Conservation (phyloP, 1,140 invertebrate species). For the Adoxophyes honmai region DNA sequence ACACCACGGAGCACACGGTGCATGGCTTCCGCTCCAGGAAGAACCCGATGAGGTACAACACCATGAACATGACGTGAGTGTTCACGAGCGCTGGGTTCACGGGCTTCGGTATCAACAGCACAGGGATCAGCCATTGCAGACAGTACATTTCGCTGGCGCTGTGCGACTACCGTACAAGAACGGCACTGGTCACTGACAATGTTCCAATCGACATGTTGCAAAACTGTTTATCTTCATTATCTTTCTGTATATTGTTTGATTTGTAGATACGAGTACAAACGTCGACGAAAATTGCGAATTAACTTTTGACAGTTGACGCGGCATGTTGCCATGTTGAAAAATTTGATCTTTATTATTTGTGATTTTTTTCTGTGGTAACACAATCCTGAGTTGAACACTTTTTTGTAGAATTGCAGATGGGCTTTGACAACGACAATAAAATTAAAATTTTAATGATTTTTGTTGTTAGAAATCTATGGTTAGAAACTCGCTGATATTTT, state of each 20-base stretch:
- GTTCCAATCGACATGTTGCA: slow-evolving; percentile 55
- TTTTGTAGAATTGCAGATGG: no score
- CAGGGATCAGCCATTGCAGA: slow-evolving; percentile 98
- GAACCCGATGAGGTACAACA: slow-evolving; percentile 94
- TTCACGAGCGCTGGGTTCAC: slow-evolving; percentile 95
- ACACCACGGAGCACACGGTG: slow-evolving; percentile 96
- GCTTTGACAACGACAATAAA: no score
- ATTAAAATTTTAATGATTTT: no score
- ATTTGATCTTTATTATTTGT: not conserved
- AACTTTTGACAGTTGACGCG: slow-evolving; percentile 21
- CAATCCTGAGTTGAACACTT: no score
- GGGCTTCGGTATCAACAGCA: slow-evolving; percentile 97
- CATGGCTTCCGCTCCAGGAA: slow-evolving; percentile 97
- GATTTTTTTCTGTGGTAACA: not conserved
- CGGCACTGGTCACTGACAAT: slow-evolving; percentile 31
- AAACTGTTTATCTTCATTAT: slow-evolving; percentile 41
- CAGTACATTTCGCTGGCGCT: slow-evolving; percentile 90
- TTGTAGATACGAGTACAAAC: not conserved
- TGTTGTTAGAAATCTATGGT: no score
- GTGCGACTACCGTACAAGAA: slow-evolving; percentile 22
- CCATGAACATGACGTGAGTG: slow-evolving; percentile 98
- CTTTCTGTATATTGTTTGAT: slow-evolving; percentile 22
- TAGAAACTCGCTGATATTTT: no score
- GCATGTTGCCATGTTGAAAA: slow-evolving; percentile 17
- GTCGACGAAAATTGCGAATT: slow-evolving; percentile 22